Base-by-base conservation (phyloP, 2,113 vertebrate genomes). In the Lamprotornis superbus region DNA sequence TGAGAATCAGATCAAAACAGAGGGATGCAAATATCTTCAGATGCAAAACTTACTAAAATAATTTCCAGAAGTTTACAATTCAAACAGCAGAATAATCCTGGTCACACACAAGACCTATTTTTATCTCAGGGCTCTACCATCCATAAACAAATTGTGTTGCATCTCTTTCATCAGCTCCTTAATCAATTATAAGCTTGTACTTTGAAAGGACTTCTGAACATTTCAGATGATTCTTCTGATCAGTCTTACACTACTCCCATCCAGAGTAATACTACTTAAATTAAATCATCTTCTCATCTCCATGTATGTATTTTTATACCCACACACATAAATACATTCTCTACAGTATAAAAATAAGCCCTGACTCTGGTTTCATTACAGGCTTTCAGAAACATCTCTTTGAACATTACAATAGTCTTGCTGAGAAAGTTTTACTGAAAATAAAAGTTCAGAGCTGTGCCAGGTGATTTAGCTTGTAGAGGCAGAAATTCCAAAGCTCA, bases 381-480 rank as follows among this genome's bases (percentile, higher is more conserved):
- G 75, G 63, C 75, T 77, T 94, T 63, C 49, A 94, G 65, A 73
- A 93, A 92, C 20, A 68, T 37, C 60, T 78, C 76, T 68, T 52
- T 75, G 35, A 91, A 90, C 57, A 42, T 39, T 84, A 91, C 83
- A 92, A 75, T 44, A 90, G 40, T 11, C 37, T 74, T 52, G 57
- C 83, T 90, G 40, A 75, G 53, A 57, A 92, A 89, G 37, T 86
- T 95, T 44, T 68, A 84, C 73, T 87, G 79, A 96, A 92, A 97
- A 93, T 86, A 78, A 27, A 92, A 89, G 71, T 89, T 79, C 18
- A 46, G 69, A 83, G 83, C 49, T 71, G 27, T 65, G 37, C 76
- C 68, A 86, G 92, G 69, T 5, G 46, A 86, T 90, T 83, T 53
- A 86, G 42, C 33, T 90, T 61, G 30, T 2, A 1, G 56, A 92